phyloP scores from a whole-genome alignment of 2,113 vertebrate genomes.

The Solea senegalensis region DNA sequence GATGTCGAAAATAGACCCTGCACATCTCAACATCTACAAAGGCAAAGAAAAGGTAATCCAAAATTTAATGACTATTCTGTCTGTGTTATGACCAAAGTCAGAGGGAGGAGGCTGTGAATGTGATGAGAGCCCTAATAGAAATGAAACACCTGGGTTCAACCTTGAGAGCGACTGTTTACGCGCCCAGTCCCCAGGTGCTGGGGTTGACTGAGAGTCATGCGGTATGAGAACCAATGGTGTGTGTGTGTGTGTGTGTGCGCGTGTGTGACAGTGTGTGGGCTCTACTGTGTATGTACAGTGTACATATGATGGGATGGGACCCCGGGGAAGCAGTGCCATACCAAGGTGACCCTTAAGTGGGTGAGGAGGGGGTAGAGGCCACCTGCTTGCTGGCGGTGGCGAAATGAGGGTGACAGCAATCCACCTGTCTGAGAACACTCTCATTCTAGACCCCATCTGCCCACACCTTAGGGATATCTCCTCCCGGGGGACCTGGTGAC shows the following conservation, averaged over 20 bases:
- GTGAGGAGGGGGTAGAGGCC: slow-evolving; percentile 72
- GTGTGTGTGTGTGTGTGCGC: slow-evolving; percentile 45
- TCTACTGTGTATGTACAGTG: slow-evolving; percentile 35
- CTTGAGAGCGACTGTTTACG: slow-evolving; percentile 75
- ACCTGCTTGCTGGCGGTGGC: slow-evolving; percentile 78
- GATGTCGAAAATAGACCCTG: slow-evolving; percentile 69
- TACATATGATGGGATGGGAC: slow-evolving; percentile 70
- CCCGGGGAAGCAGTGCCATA: slow-evolving; percentile 64
- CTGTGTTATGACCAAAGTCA: slow-evolving; percentile 72
- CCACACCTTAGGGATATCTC: slow-evolving; percentile 70
- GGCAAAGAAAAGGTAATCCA: slow-evolving; percentile 65
- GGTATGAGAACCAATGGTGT: slow-evolving; percentile 47
- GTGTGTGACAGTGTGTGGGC: slow-evolving; percentile 29
- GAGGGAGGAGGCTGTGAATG: slow-evolving; percentile 62
- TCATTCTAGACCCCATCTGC: slow-evolving; percentile 78
- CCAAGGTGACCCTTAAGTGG: slow-evolving; percentile 81
- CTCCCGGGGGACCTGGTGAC: slow-evolving; percentile 76
- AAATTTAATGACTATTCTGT: slow-evolving; percentile 71
- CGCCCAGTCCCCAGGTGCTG: slow-evolving; percentile 67
- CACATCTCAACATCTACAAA: slow-evolving; percentile 67
- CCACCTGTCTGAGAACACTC: slow-evolving; percentile 80
- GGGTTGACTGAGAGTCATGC: slow-evolving; percentile 61
- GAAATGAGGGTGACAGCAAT: slow-evolving; percentile 82
- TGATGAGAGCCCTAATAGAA: slow-evolving; percentile 74
- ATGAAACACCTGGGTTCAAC: slow-evolving; percentile 80